Percentiles rank a stretch among this genome's conserved stretches.
Evolutionary conservation across 2,797 vertebrate genomes (phyloP).

Genomic region (Myotis daubentonii): DNA sequence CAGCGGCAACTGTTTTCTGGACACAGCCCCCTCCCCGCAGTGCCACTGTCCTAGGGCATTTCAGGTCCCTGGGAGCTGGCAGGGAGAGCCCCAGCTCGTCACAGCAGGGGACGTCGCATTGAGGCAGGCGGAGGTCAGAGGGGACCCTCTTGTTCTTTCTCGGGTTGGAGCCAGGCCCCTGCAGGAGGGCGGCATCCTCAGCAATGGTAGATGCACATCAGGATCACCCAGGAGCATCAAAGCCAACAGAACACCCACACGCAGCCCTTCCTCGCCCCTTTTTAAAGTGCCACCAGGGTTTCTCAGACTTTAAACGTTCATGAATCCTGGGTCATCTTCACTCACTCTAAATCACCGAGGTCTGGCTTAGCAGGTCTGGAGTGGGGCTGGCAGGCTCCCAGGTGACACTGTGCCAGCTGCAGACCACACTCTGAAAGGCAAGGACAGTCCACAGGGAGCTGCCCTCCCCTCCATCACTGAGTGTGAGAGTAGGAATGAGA

Average conservation of each 20-base stretch:
- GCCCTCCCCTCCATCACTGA: accelerated
- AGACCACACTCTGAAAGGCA: neutral
- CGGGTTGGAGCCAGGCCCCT: neutral
- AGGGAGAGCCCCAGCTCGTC: too few relatives aligned
- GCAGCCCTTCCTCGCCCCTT: too few relatives aligned
- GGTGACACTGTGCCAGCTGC: neutral
- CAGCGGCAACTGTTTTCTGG: neutral
- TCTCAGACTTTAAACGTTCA: neutral
- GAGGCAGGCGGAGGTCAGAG: neutral
- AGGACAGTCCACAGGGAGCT: neutral
- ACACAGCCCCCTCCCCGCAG: neutral
- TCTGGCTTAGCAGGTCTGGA: neutral
- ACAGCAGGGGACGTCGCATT: neutral
- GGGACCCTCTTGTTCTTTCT: neutral
- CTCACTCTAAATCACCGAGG: neutral
- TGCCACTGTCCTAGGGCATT: neutral
- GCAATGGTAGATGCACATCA: neutral
- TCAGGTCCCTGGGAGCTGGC: neutral
- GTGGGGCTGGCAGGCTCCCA: neutral
- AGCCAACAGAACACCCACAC: neutral
- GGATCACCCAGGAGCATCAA: neutral
- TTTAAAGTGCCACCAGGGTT: neutral
- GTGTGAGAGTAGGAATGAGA: neutral
- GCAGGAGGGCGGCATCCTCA: neutral
- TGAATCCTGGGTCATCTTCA: neutral